These are phyloP conservation scores for Ectobius pallidus DNA, from an alignment of 2,888 invertebrate species.

Conservation along the genomic window DNA sequence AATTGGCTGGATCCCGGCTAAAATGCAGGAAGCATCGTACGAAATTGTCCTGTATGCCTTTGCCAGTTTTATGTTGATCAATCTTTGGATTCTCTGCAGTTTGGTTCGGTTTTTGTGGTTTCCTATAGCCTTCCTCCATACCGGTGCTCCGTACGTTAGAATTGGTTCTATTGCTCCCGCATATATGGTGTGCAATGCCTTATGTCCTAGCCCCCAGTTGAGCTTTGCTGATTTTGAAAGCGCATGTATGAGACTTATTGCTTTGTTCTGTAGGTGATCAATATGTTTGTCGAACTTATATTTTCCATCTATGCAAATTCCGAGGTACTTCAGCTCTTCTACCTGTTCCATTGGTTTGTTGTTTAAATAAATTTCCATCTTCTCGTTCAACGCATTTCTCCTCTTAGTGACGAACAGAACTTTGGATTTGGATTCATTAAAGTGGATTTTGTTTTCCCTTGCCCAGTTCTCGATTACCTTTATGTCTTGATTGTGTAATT, in stretches of 20 bases:
- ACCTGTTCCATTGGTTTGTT: not conserved
- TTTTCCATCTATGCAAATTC: not conserved
- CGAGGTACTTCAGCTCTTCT: not conserved
- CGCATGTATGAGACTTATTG: not conserved
- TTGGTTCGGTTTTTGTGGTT: not conserved
- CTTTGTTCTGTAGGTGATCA: not conserved
- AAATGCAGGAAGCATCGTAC: not conserved
- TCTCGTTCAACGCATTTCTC: no score
- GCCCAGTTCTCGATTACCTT: not conserved
- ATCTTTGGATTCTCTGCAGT: not conserved
- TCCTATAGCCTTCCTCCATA: not conserved
- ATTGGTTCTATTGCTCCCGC: not conserved
- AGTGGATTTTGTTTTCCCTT: not conserved
- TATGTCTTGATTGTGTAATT: no score
- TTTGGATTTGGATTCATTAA: not conserved
- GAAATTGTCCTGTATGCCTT: not conserved
- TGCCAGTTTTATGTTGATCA: no score
- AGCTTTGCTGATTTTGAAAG: not conserved
- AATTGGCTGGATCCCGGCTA: not conserved
- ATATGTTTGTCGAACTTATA: not conserved
- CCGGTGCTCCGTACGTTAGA: not conserved
- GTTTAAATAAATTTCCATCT: not conserved
- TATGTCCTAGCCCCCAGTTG: not conserved
- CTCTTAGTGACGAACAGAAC: not conserved
- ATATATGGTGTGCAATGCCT: not conserved